Evolutionary conservation across 35 echinoderm and acorn worm species (phyloP).

Genomic region (Apostichopus japonicus): DNA sequence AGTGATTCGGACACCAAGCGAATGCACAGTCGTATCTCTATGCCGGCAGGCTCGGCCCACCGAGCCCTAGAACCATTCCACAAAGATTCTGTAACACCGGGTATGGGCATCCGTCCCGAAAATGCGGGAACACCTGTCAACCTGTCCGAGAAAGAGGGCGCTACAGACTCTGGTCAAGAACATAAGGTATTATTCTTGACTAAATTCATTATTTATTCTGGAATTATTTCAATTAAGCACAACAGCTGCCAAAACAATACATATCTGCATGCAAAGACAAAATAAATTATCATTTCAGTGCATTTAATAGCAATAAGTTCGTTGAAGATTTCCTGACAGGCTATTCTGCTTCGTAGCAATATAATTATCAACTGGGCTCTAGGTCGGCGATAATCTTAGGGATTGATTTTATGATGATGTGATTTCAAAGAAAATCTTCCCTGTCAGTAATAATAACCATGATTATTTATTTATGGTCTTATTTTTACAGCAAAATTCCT

Average conservation of each 20-base stretch:
- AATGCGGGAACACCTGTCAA: neutral
- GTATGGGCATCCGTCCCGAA: conserved; percentile 36
- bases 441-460: too few relatives aligned
- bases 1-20: conserved; percentile 30
- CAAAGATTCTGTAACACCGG: conserved; percentile 64
- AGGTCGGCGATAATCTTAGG: too few relatives aligned
- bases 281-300: neutral
- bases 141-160: conserved; percentile 6
- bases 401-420: too few relatives aligned
- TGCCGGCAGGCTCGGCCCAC: conserved; percentile 12
- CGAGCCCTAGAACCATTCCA: conserved; percentile 47
- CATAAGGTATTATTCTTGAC: conserved; percentile 3
- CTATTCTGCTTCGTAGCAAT: too few relatives aligned
- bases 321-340: too few relatives aligned
- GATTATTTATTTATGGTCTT: neutral
- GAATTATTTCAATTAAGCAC: too few relatives aligned
- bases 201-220: too few relatives aligned
- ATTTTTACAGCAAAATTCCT: conserved; percentile 75
- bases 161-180: conserved; percentile 30
- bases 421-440: too few relatives aligned
- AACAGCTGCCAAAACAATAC: too few relatives aligned
- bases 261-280: too few relatives aligned
- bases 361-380: too few relatives aligned
- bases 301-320: too few relatives aligned
- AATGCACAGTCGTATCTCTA: conserved; percentile 61